These are phyloP conservation scores for Puntigrus tetrazona DNA, from an alignment of 2,113 vertebrate species.

Conservation along the genomic window DNA sequence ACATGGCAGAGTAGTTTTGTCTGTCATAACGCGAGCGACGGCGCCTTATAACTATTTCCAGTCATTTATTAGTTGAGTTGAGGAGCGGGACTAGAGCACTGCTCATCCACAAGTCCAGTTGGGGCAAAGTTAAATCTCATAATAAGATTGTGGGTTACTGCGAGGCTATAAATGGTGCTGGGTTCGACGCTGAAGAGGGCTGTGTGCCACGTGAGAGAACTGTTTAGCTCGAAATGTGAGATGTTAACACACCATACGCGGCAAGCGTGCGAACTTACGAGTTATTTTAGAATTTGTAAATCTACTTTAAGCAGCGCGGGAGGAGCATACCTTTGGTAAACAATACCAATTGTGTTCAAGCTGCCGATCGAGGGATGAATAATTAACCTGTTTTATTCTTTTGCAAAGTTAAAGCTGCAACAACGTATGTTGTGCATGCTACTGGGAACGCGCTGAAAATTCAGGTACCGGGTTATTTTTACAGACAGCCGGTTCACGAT, in stretches of 20 bases:
- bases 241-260: not conserved
- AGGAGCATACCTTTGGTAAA: not conserved
- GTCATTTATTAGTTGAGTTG: slow-evolving; percentile 64
- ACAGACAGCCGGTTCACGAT: not conserved
- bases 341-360: not conserved
- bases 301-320: not conserved
- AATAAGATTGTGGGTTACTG: slow-evolving; percentile 77
- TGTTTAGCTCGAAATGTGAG: slow-evolving; percentile 31
- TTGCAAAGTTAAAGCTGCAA: not conserved
- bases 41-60: slow-evolving; percentile 69
- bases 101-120: slow-evolving; percentile 70
- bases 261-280: not conserved
- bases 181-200: slow-evolving; percentile 63
- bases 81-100: slow-evolving; percentile 53
- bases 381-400: not conserved
- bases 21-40: slow-evolving; percentile 67
- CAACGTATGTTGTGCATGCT: not conserved
- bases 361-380: not conserved
- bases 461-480: not conserved
- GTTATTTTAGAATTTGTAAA: not conserved
- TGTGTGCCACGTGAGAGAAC: slow-evolving; percentile 47
- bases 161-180: slow-evolving; percentile 70
- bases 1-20: slow-evolving; percentile 55
- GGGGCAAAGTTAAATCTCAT: slow-evolving; percentile 78
- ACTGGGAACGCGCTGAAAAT: not conserved